Evolutionary conservation across 2,113 vertebrate species (phyloP), one percentile per base, ranked within the genome.

Genomic region (Gasterosteus nipponicus): DNA sequence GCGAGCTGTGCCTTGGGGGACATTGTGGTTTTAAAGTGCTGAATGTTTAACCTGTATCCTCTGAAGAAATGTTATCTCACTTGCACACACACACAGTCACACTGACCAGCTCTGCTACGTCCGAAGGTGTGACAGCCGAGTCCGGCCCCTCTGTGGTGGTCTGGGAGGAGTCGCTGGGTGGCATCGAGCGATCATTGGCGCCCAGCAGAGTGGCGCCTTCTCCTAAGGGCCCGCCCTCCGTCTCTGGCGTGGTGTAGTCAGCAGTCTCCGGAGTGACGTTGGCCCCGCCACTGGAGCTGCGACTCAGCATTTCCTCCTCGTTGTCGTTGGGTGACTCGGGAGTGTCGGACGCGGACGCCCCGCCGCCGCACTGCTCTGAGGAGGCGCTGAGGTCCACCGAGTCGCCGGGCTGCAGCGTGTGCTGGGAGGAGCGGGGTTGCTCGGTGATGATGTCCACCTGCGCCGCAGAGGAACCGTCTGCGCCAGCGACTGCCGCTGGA

Each of bases 111-210:
- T 99, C 98, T 54, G 98, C 96, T 72, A 96, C 96, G 79, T 99
- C 98, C 0, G 98, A 99, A 66, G 98, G 98, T 2, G 98, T 99
- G 81, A 98, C 95, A 4, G 97, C 98, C 0, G 97, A 99, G 81
- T 99, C 98, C 0, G 98, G 98, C 9, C 98, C 98, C 90, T 99
- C 98, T 0, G 98, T 99, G 74, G 98, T 99, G 15, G 98, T 99
- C 92, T 99, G 98, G 67, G 98, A 99, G 77, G 97, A 99, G 87
- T 99, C 98, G 4, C 98, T 99, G 75, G 96, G 90, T 1, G 98
- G 97, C 0, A 97, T 97, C 1, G 97, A 98, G 66, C 94, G 73
- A 47, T 92, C 83, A 18, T 88, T 80, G 8, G 80, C 53, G 69
- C 85, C 26, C 0, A 90, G 35, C 54, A 78, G 39, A 33, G 79